Evolutionary conservation across 2,113 vertebrate species (phyloP).

Genomic region (Turnix velox): DNA sequence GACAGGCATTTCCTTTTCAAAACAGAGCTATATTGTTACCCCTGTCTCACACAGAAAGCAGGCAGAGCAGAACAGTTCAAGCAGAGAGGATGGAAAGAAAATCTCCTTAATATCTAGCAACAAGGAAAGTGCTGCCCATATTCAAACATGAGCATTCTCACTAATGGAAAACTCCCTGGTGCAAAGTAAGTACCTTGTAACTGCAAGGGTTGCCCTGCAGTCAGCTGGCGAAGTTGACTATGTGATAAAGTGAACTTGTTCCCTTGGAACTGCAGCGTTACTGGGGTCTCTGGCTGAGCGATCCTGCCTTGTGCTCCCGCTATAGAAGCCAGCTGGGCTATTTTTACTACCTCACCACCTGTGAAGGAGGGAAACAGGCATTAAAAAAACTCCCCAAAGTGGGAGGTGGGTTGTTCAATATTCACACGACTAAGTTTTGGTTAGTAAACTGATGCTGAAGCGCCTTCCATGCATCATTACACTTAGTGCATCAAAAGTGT

Average conservation of each 20-base stretch:
- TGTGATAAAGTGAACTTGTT: slow-evolving; percentile 92
- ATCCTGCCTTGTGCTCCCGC: slow-evolving; percentile 83
- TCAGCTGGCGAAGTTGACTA: slow-evolving; percentile 91
- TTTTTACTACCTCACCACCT: slow-evolving; percentile 90
- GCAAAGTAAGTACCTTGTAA: slow-evolving; percentile 81
- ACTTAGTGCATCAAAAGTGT: slow-evolving; percentile 69
- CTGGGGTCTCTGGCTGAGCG: slow-evolving; percentile 86
- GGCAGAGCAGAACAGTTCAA: background rate
- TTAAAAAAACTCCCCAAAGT: background rate
- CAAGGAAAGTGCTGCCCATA: rapidly evolving
- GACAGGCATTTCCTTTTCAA: background rate
- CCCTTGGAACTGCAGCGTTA: slow-evolving; percentile 92
- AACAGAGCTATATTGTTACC: background rate
- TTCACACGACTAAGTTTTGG: slow-evolving; percentile 29
- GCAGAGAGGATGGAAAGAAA: background rate
- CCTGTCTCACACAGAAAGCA: background rate
- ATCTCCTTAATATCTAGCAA: background rate
- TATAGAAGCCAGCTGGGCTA: slow-evolving; percentile 84
- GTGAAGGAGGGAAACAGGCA: slow-evolving; percentile 13
- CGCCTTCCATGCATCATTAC: slow-evolving; percentile 78
- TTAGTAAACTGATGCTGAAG: slow-evolving; percentile 79
- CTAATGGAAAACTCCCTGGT: background rate
- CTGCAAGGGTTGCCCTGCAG: slow-evolving; percentile 89
- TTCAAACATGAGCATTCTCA: slow-evolving; percentile 39
- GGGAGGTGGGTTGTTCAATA: background rate